Evolutionary conservation across 2,888 invertebrate genomes (phyloP), one percentile per base, ranked within the genome.

Genomic region (Caenorhabditis virilis): DNA sequence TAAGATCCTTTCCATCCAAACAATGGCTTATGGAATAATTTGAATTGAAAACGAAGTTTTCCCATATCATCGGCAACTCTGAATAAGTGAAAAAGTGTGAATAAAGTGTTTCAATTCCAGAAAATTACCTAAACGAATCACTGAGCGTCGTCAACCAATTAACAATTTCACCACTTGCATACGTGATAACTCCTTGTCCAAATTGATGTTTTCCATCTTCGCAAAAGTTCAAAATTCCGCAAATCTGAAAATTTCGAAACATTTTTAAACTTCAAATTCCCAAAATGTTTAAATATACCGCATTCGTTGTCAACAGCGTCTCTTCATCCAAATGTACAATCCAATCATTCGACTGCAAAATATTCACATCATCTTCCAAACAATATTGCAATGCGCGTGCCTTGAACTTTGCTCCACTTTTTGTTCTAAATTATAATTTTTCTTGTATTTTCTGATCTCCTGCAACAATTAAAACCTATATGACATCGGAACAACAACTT

Each of bases 1-100:
- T 91, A 95, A 41, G 95, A 95, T 64, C 95, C 95, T 86, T 95
- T 95, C 94, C 95, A 95, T 84, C 94, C 93, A 85, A 95, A 94
- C 55, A 94, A 87, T 18, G 95, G 95, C 84, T 91, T 92, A 84
- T 95, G 93, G 84, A 95, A 94, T 85, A 91, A 87, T 79, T 90
- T 90, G 83, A 95, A 93, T 84, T 95, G 95, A 70, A 93, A 87
- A 78, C 93, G 88, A 54, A 95, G 86, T 85, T 95, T 95, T 57
- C 95, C 95, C 94, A 95, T 93, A 82, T 95, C 95, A 86, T 95
- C 95, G 23, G 94, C 91, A 1, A 95, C 95, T 70, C 95, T 89
- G 85, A 91, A 95, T 60, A 50, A 47, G 13, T 16, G 47, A 11
- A 18, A 11, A 13, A 35, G 26, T 22, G 16, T 11, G 42, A 45